phyloP scores from a whole-genome alignment of 1,140 invertebrate species.

The Cherax destructor region DNA sequence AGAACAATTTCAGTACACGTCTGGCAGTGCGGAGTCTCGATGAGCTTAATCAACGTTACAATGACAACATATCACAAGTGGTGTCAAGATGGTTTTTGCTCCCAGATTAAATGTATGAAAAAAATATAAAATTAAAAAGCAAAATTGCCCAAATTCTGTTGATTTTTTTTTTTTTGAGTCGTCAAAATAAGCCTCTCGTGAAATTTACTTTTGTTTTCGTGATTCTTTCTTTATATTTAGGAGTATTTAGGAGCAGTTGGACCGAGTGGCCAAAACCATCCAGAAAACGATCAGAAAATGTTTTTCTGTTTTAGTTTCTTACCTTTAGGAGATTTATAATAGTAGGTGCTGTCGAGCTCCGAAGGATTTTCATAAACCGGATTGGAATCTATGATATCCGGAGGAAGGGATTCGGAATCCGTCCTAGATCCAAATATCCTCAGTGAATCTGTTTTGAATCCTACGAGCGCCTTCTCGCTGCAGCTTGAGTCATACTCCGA shows the following conservation, averaged over 20 bases:
- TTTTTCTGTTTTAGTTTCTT: conserved; percentile 31
- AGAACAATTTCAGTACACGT: no score
- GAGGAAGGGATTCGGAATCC: conserved; percentile 49
- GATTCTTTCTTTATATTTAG: no score
- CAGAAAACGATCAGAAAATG: not conserved
- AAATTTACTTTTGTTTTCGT: not conserved
- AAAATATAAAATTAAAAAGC: no score
- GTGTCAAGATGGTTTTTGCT: no score
- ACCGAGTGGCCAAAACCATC: not conserved
- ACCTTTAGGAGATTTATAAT: conserved; percentile 67
- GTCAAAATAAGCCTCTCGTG: no score
- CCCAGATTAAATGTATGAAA: no score
- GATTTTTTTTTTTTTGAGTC: no score
- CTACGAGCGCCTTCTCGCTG: conserved; percentile 61
- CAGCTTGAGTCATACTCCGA: conserved; percentile 45
- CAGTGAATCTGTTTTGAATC: conserved; percentile 50
- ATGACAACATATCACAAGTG: no score
- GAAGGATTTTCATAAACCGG: conserved; percentile 68
- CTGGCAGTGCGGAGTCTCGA: no score
- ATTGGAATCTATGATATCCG: conserved; percentile 52
- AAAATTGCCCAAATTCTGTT: no score
- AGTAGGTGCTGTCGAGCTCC: conserved; percentile 61
- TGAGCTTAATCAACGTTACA: no score
- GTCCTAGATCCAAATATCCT: conserved; percentile 43
- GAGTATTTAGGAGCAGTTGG: not conserved